Percentiles rank a stretch among this genome's conserved stretches.
These are phyloP conservation scores for Helicoverpa zea DNA, from an alignment of 1,140 invertebrate species.

Conservation along the genomic window DNA sequence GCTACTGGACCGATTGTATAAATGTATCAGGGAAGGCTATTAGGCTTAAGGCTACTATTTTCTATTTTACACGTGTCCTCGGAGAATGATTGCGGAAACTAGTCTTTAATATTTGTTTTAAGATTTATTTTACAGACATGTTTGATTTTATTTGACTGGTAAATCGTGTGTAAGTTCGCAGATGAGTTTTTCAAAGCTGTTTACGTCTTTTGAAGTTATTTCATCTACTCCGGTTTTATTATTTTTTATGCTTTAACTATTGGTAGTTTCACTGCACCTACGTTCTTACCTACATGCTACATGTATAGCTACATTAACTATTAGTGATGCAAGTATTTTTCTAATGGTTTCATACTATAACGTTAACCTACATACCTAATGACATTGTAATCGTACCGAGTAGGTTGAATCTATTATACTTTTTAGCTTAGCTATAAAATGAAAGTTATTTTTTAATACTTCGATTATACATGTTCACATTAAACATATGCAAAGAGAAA, in stretches of 20 bases:
- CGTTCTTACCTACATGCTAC: background rate
- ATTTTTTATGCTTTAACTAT: too few species aligned
- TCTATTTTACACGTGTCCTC: background rate
- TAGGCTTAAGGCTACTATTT: too few species aligned
- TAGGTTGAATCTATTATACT: slow-evolving; percentile 17
- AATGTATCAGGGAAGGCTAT: too few species aligned
- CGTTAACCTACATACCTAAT: slow-evolving; percentile 36
- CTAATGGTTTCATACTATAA: slow-evolving; percentile 18
- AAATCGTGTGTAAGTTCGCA: too few species aligned
- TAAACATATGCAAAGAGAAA: background rate
- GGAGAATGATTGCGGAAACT: background rate
- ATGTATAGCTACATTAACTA: background rate
- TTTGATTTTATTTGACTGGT: too few species aligned
- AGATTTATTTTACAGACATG: background rate
- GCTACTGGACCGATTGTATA: too few species aligned
- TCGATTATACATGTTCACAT: background rate
- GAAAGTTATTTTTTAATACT: slow-evolving; percentile 22
- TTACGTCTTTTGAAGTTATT: too few species aligned
- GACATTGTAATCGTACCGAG: slow-evolving; percentile 22
- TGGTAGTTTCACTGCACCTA: too few species aligned
- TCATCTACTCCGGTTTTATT: too few species aligned
- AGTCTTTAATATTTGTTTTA: too few species aligned
- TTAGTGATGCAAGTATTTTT: slow-evolving; percentile 19
- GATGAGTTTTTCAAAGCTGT: too few species aligned
- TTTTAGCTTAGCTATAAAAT: slow-evolving; percentile 17